A percentile compares a stretch with the other conserved stretches of the same genome.
Conservation (phyloP, 2,113 vertebrate genomes). For the Oreochromis spilurus region DNA sequence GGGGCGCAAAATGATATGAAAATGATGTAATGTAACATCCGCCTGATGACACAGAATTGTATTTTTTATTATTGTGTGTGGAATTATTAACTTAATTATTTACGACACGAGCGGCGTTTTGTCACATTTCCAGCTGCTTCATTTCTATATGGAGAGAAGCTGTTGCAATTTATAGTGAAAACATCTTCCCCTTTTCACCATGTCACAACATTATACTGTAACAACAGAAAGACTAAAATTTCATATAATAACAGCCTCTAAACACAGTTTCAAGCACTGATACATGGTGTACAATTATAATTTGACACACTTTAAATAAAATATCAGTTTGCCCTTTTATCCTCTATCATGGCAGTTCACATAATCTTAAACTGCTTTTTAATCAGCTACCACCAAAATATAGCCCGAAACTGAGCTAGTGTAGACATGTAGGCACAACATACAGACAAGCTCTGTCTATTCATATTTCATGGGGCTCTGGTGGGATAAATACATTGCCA, state of each 20-base stretch:
- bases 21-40: not conserved
- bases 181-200: not conserved
- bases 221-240: not conserved
- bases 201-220: not conserved
- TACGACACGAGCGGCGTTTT: too few relatives aligned
- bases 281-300: not conserved
- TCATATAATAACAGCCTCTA: not conserved
- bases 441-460: constrained; percentile 1
- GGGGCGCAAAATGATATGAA: not conserved
- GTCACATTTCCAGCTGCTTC: not conserved
- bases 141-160: not conserved
- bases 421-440: not conserved
- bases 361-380: not conserved
- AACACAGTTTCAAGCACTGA: not conserved
- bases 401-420: not conserved
- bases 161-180: not conserved
- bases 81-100: not conserved
- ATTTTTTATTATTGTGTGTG: not conserved
- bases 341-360: not conserved
- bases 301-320: not conserved
- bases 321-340: not conserved
- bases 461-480: constrained; percentile 30
- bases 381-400: not conserved
- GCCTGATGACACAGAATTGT: not conserved
- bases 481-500: constrained; percentile 12